Percentiles rank a stretch among this genome's conserved stretches.
These are phyloP conservation scores for Tetrax tetrax DNA, from an alignment of 2,113 vertebrate species.

Conservation along the genomic window DNA sequence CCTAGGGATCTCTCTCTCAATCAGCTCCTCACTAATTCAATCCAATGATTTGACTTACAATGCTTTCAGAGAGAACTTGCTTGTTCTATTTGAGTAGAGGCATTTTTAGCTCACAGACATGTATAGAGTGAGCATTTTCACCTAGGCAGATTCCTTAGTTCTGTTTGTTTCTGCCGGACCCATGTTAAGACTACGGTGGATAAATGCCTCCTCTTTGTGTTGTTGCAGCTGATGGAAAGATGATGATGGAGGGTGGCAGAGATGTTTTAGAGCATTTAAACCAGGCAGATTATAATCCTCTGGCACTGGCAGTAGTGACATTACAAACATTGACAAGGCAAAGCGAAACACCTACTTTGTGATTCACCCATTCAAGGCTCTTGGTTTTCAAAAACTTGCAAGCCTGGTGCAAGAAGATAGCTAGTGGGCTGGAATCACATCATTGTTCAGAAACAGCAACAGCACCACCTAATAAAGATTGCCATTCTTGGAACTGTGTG, in stretches of 20 bases:
- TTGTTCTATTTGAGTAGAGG: not conserved
- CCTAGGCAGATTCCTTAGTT: not conserved
- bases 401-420: not conserved
- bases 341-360: not conserved
- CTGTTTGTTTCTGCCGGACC: not conserved
- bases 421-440: not conserved
- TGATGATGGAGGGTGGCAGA: not conserved
- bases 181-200: not conserved
- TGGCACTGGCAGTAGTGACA: not conserved
- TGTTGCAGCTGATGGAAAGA: not conserved
- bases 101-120: not conserved
- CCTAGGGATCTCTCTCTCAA: not conserved
- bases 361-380: not conserved
- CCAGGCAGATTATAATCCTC: not conserved
- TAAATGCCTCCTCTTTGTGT: not conserved
- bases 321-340: not conserved
- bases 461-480: not conserved
- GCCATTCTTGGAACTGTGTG: not conserved
- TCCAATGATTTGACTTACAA: not conserved
- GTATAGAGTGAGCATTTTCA: not conserved
- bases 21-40: not conserved
- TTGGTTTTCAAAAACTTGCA: not conserved
- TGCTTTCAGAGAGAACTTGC: not conserved
- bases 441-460: not conserved
- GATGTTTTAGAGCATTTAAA: not conserved